These are phyloP conservation scores for Cryptus viduatorius DNA, from an alignment of 2,888 invertebrate species.

Conservation along the genomic window DNA sequence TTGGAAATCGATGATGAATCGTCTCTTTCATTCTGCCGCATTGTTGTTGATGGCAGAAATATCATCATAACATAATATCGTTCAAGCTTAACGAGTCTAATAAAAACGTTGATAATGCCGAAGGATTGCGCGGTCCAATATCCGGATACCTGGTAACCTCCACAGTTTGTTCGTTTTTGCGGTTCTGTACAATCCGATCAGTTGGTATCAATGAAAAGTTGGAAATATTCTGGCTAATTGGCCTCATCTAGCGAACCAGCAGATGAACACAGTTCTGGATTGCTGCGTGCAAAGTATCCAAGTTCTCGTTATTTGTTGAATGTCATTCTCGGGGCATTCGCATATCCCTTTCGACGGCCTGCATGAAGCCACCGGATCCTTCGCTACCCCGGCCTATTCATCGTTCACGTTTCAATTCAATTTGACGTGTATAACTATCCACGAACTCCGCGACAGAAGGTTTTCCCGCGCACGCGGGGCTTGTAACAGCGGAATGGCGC, in stretches of 20 bases:
- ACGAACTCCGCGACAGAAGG: not conserved
- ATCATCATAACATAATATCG: not conserved
- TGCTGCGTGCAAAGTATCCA: not conserved
- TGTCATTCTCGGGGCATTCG: not conserved
- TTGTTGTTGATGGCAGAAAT: not conserved
- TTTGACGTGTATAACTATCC: slow-evolving; percentile 23
- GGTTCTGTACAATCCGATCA: not conserved
- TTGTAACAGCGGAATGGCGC: not conserved
- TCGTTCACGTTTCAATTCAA: slow-evolving; percentile 25
- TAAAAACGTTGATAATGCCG: not conserved
- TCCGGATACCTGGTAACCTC: not conserved
- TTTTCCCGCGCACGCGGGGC: not conserved
- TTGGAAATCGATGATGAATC: slow-evolving; percentile 1
- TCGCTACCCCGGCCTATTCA: not conserved
- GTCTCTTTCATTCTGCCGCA: not conserved
- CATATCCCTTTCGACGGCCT: not conserved
- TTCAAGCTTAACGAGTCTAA: not conserved
- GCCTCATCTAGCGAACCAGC: not conserved
- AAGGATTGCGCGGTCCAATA: not conserved
- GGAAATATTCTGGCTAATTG: slow-evolving; percentile 42
- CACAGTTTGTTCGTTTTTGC: not conserved
- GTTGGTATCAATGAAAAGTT: slow-evolving; percentile 39
- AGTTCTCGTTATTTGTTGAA: slow-evolving; percentile 5
- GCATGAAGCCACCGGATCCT: slow-evolving; percentile 4
- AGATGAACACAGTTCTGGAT: not conserved